Percentiles rank a stretch among this genome's conserved stretches.
Evolutionary conservation across 2,797 vertebrate species (phyloP).

Genomic region (Loris lydekkerianus): DNA sequence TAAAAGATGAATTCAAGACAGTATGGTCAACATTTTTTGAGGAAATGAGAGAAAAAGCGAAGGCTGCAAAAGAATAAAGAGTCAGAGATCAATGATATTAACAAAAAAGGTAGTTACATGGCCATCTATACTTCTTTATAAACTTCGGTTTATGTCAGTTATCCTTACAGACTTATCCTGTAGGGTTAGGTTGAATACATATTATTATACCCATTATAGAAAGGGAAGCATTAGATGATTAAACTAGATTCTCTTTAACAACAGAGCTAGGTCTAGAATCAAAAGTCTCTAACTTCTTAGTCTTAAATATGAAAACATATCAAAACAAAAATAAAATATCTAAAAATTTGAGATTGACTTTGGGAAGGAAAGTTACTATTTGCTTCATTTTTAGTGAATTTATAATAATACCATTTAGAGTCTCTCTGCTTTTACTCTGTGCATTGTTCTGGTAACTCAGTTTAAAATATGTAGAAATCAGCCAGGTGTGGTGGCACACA

Average conservation of each 20-base stretch:
- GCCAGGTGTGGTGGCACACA: no score
- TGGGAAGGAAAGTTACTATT: neutral
- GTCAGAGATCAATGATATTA: neutral
- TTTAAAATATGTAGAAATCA: neutral
- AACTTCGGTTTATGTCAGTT: neutral
- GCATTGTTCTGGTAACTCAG: neutral
- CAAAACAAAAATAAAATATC: neutral
- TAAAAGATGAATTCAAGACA: conserved; percentile 13
- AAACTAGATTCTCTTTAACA: conserved; percentile 50
- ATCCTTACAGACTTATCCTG: neutral
- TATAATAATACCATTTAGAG: neutral
- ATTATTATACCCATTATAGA: neutral
- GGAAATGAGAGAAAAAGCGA: conserved; percentile 34
- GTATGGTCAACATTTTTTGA: neutral
- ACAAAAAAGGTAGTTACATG: neutral
- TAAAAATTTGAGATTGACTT: neutral
- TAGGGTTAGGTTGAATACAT: neutral
- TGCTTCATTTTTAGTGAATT: neutral
- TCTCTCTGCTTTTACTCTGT: neutral
- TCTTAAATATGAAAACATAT: neutral
- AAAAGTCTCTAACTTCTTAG: neutral
- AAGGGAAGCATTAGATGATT: neutral
- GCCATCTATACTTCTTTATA: neutral
- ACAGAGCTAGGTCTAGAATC: neutral
- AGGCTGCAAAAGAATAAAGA: neutral